These are phyloP conservation scores for Fragum sueziense DNA, from an alignment of 2,888 invertebrate species.

Conservation along the genomic window DNA sequence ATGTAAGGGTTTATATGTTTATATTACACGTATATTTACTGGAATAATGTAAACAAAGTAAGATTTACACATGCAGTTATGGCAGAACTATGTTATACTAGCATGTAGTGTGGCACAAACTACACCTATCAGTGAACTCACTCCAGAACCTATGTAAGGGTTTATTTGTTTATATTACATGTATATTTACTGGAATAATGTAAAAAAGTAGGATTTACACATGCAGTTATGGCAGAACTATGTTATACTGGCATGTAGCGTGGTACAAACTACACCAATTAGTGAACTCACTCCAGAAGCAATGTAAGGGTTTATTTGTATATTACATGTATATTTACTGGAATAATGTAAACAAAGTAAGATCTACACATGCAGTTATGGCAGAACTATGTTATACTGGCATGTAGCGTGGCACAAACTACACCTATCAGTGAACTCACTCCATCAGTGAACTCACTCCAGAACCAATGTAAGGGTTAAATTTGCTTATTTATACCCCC, in stretches of 20 bases:
- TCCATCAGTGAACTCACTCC: too few relatives aligned
- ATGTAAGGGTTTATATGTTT: conserved; percentile 68
- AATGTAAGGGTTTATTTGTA: conserved; percentile 67
- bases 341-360: conserved; percentile 94
- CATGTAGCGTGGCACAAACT: conserved; percentile 97
- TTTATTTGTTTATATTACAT: too few relatives aligned
- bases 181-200: too few relatives aligned
- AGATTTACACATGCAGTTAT: conserved; percentile 97
- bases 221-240: conserved; percentile 99
- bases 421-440: conserved; percentile 89
- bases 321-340: too few relatives aligned
- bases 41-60: too few relatives aligned
- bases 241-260: conserved; percentile 96
- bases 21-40: too few relatives aligned
- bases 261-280: conserved; percentile 96
- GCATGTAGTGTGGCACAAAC: conserved; percentile 98
- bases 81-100: conserved; percentile 98
- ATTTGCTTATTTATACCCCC: too few relatives aligned
- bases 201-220: conserved; percentile 96
- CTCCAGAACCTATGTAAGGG: conserved; percentile 76
- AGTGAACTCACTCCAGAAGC: conserved; percentile 84
- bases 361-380: conserved; percentile 98
- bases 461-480: conserved; percentile 71
- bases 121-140: conserved; percentile 89
- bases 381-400: conserved; percentile 98